Percentiles rank a stretch among this genome's conserved stretches.
Evolutionary conservation across 2,888 invertebrate genomes (phyloP).

Genomic region (Scaptomyza tumidula): DNA sequence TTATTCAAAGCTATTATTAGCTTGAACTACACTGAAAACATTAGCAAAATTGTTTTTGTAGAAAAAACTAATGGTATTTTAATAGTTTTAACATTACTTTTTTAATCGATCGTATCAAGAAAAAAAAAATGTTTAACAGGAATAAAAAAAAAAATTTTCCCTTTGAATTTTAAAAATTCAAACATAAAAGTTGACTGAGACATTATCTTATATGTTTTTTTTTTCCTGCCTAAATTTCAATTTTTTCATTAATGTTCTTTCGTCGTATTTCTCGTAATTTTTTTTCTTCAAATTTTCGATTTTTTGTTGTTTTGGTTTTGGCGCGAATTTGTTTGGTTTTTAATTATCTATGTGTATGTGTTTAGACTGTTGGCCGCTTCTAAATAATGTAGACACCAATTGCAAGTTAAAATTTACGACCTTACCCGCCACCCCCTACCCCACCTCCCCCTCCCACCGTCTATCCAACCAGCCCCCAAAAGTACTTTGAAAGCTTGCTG

Average conservation of each 20-base stretch:
- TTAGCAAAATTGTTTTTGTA: background rate
- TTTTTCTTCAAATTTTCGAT: constrained; percentile 5
- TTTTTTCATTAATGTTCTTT: constrained; percentile 43
- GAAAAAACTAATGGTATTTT: constrained; percentile 2
- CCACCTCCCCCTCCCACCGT: no score
- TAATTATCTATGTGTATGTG: constrained; percentile 42
- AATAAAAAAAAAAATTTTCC: background rate
- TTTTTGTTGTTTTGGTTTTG: constrained; percentile 51
- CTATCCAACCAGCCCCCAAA: no score
- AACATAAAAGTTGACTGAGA: constrained; percentile 34
- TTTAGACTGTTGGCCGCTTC: constrained; percentile 41
- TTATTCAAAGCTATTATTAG: constrained; percentile 18
- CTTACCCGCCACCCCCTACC: background rate
- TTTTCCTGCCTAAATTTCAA: constrained; percentile 27
- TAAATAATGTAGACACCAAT: constrained; percentile 68
- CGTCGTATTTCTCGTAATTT: constrained; percentile 21
- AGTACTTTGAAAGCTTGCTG: constrained; percentile 12
- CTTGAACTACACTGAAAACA: constrained; percentile 1
- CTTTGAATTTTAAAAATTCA: constrained; percentile 28
- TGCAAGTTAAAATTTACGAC: constrained; percentile 65
- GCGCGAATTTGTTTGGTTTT: constrained; percentile 61
- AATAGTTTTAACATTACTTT: background rate
- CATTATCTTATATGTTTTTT: constrained; percentile 6
- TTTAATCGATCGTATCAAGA: background rate
- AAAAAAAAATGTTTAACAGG: background rate